Percentiles rank a stretch among this genome's conserved stretches.
These are phyloP conservation scores for Porphyrio hochstetteri DNA, from an alignment of 2,113 vertebrate species.

Conservation along the genomic window DNA sequence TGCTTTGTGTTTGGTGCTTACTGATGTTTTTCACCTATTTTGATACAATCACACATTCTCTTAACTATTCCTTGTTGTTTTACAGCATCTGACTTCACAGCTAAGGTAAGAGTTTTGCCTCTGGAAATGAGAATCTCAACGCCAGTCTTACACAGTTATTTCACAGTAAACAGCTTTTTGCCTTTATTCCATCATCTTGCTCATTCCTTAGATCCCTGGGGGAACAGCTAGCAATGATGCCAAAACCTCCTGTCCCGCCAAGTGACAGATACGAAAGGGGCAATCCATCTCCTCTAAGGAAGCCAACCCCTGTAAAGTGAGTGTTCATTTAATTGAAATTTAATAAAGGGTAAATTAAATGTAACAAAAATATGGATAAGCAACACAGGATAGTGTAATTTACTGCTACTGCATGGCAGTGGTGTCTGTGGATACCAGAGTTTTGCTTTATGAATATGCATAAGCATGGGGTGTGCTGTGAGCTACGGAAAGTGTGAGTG, in stretches of 20 bases:
- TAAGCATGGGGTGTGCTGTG: neutral
- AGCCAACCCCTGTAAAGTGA: conserved; percentile 61
- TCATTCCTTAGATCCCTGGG: conserved; percentile 60
- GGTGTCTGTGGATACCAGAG: neutral
- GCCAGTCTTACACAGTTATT: neutral
- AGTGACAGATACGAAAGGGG: conserved; percentile 72
- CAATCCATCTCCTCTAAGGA: conserved; percentile 64
- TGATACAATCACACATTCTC: neutral
- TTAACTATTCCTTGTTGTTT: conserved; percentile 23
- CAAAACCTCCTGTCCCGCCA: conserved; percentile 81
- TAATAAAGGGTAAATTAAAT: neutral
- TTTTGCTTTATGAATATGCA: neutral
- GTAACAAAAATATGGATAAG: neutral
- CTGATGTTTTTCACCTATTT: neutral
- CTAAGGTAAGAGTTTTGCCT: conserved; percentile 71
- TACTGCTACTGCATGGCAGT: neutral
- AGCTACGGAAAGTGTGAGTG: neutral
- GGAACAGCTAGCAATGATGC: conserved; percentile 74
- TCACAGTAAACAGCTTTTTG: neutral
- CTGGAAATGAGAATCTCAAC: neutral
- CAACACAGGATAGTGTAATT: neutral
- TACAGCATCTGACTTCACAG: conserved; percentile 58
- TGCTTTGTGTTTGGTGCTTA: neutral
- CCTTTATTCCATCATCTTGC: neutral
- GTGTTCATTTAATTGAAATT: neutral